Evolutionary conservation across 2,888 invertebrate genomes (phyloP), one percentile per base, ranked within the genome.

Genomic region (Electrophaes corylata): DNA sequence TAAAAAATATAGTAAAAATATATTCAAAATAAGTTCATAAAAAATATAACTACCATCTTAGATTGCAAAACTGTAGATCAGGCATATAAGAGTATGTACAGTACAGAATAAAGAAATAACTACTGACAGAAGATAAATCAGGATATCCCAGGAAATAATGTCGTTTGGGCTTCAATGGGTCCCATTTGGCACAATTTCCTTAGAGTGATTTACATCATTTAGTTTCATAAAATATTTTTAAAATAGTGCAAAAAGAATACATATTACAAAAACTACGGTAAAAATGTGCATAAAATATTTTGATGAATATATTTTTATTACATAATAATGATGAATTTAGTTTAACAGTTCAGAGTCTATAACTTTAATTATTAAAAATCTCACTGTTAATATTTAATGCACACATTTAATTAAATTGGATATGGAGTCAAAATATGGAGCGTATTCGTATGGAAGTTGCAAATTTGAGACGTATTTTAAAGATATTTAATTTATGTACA

Each of bases 371-470:
- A 43, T 10, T 43, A 8, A 31, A 43, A 56, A 41, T 46, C n/a
- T 49, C n/a, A 31, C 33, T 11, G 44, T 16, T 12, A 23, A 40
- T 46, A 43, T 55, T 47, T 10, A 43, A 60, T 55, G 62, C 59
- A 61, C 41, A 54, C 44, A 33, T 46, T n/a, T 8, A 43, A 1
- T 39, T 12, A 40, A 51, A 26, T 39, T 4, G 4, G 5, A 47
- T 33, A 19, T n/a, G 43, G n/a, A 12, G 47, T n/a, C 16, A 41
- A 45, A 50, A 48, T 33, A 41, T 45, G 59, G 54, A 57, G 67
- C 69, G 69, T 70, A 71, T 79, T 82, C 85, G 86, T 87, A 84
- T 84, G 87, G 85, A 79, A 78, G 83, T 70, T 65, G 48, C 48
- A 60, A 58, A 14, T 20, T 65, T 50, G 55, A 61, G 62, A 62